phyloP scores from a whole-genome alignment of 2,797 vertebrate genomes.

The Chiloscyllium punctatum region DNA sequence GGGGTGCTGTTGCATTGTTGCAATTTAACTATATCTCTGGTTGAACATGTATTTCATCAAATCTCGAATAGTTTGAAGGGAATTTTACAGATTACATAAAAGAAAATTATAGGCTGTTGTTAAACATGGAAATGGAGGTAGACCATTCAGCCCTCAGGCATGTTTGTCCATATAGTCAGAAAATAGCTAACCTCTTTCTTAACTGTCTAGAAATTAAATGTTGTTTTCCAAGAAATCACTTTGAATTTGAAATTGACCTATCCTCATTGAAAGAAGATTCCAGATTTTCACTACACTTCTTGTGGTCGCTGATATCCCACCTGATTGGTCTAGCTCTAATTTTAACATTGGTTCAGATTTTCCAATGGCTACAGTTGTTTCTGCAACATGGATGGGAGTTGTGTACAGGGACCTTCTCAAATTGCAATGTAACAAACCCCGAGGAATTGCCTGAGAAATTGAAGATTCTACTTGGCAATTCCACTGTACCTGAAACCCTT shows the following conservation, averaged over 20 bases:
- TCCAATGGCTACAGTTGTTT: too few species aligned
- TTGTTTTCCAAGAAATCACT: background rate
- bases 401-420: too few species aligned
- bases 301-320: background rate
- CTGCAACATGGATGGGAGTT: too few species aligned
- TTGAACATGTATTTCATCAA: background rate
- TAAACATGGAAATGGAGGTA: background rate
- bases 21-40: background rate
- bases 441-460: too few species aligned
- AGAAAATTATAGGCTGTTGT: background rate
- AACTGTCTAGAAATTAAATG: too few species aligned
- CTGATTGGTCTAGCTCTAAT: background rate
- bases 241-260: background rate
- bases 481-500: too few species aligned
- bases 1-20: background rate
- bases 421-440: too few species aligned
- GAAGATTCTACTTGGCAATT: too few species aligned
- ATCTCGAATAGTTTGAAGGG: background rate
- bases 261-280: background rate
- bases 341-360: background rate
- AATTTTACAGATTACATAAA: background rate
- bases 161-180: background rate
- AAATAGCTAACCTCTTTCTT: background rate
- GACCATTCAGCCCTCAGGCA: background rate
- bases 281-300: background rate